Percentiles rank a stretch among this genome's conserved stretches.
These are phyloP conservation scores for Paracanthobrama guichenoti DNA, from an alignment of 2,113 vertebrate species.

Conservation along the genomic window DNA sequence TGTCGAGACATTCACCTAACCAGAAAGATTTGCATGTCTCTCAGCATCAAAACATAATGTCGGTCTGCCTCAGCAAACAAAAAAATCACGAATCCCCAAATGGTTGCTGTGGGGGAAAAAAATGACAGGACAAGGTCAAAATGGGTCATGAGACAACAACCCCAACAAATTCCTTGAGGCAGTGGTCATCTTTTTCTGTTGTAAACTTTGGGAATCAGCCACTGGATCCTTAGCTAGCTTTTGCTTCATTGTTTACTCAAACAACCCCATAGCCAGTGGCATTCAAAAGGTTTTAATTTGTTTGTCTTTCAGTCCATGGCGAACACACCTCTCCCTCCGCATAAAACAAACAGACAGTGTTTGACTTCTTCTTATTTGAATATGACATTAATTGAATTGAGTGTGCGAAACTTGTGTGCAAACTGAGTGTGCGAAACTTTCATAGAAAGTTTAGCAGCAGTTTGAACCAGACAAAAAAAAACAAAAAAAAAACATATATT, in stretches of 20 bases:
- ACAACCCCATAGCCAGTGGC: background rate
- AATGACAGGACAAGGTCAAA: conserved; percentile 60
- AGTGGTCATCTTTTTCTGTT: background rate
- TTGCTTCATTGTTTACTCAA: background rate
- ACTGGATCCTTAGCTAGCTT: background rate
- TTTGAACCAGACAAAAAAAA: background rate
- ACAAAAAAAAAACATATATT: too few relatives aligned
- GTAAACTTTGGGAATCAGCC: background rate
- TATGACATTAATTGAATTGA: conserved; percentile 13
- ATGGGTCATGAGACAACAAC: conserved; percentile 64
- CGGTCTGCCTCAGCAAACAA: conserved; percentile 11
- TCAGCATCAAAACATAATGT: conserved; percentile 15
- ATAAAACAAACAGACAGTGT: conserved; percentile 33
- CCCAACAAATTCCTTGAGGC: conserved; percentile 53
- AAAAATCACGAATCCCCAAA: background rate
- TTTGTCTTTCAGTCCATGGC: conserved; percentile 18
- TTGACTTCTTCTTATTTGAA: conserved; percentile 25
- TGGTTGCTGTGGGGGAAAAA: conserved; percentile 28
- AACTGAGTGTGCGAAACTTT: background rate
- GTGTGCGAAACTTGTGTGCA: background rate
- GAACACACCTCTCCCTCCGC: background rate
- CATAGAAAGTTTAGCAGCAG: conserved; percentile 16
- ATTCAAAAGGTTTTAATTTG: conserved; percentile 27
- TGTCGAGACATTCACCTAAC: conserved; percentile 3
- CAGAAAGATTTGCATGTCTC: background rate